Percentiles rank a stretch among this genome's conserved stretches.
Conservation (phyloP, 2,888 invertebrate genomes). For the Drosophila macrospina region DNA sequence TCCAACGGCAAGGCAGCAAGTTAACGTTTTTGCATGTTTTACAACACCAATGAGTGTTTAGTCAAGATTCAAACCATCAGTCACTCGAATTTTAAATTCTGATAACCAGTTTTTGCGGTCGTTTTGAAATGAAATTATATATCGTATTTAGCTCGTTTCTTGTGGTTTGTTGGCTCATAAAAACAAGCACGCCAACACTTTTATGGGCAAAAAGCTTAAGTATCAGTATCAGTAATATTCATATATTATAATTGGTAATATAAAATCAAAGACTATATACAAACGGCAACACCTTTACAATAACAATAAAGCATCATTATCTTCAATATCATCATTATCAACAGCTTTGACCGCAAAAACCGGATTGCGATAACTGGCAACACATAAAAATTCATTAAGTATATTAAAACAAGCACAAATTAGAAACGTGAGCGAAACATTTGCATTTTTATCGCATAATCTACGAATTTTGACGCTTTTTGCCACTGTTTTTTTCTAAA, state of each 20-base stretch:
- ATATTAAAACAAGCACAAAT: conserved; percentile 81
- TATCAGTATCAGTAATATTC: conserved; percentile 62
- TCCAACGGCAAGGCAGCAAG: background rate
- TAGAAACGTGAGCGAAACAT: conserved; percentile 68
- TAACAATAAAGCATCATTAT: conserved; percentile 81
- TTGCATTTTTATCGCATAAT: conserved; percentile 78
- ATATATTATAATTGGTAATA: conserved; percentile 72
- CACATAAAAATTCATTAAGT: conserved; percentile 73
- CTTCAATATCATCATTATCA: conserved; percentile 75
- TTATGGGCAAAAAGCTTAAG: conserved; percentile 62
- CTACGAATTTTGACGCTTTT: conserved; percentile 79
- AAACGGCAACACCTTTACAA: conserved; percentile 77
- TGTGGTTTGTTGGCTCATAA: conserved; percentile 40
- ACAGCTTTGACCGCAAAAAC: conserved; percentile 74
- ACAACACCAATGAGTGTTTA: background rate
- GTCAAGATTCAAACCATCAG: conserved; percentile 1
- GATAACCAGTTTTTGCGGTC: conserved; percentile 38
- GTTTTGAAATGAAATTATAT: conserved; percentile 31
- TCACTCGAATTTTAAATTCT: conserved; percentile 14
- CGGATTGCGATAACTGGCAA: conserved; percentile 52
- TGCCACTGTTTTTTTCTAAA: conserved; percentile 71
- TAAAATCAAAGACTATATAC: conserved; percentile 49
- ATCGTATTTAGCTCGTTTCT: conserved; percentile 15
- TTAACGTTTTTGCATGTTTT: background rate
- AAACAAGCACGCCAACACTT: conserved; percentile 48